Percentiles rank a stretch among this genome's conserved stretches.
These are phyloP conservation scores for Zeus faber DNA, from an alignment of 2,113 vertebrate species.

Conservation along the genomic window DNA sequence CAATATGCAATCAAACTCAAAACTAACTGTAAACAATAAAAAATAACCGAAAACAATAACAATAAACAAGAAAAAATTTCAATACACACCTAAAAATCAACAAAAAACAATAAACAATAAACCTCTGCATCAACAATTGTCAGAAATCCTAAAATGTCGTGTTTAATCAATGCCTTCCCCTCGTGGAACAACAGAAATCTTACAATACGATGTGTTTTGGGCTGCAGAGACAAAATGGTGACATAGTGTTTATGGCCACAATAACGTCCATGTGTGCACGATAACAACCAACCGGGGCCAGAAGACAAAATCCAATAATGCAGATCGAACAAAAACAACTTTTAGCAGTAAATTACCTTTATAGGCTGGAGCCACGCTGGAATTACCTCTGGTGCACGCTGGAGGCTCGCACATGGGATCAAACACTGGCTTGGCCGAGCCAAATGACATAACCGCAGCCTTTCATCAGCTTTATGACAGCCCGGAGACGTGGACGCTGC, in stretches of 20 bases:
- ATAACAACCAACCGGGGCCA: conserved; percentile 35
- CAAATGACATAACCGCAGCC: background rate
- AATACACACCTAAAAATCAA: too few relatives aligned
- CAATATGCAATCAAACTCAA: too few relatives aligned
- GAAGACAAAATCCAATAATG: conserved; percentile 45
- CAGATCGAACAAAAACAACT: conserved; percentile 22
- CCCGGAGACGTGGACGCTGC: background rate
- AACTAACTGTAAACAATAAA: too few relatives aligned
- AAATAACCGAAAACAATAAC: too few relatives aligned
- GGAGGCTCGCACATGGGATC: conserved; percentile 35
- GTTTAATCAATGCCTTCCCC: too few relatives aligned
- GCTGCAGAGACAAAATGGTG: conserved; percentile 22
- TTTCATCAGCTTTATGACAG: too few relatives aligned
- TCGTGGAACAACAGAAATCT: too few relatives aligned
- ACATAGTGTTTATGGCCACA: conserved; percentile 53
- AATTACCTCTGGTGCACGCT: conserved; percentile 50
- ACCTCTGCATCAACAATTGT: too few relatives aligned
- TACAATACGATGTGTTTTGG: conserved; percentile 21
- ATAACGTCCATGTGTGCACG: conserved; percentile 49
- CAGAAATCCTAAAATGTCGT: too few relatives aligned
- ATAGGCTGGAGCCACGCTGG: conserved; percentile 41
- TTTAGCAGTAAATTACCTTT: conserved; percentile 59
- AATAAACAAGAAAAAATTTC: too few relatives aligned
- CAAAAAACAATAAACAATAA: too few relatives aligned
- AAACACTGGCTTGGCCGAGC: conserved; percentile 13